Evolutionary conservation across 2,888 invertebrate genomes (phyloP).

Genomic region (Drosophila paracracens): DNA sequence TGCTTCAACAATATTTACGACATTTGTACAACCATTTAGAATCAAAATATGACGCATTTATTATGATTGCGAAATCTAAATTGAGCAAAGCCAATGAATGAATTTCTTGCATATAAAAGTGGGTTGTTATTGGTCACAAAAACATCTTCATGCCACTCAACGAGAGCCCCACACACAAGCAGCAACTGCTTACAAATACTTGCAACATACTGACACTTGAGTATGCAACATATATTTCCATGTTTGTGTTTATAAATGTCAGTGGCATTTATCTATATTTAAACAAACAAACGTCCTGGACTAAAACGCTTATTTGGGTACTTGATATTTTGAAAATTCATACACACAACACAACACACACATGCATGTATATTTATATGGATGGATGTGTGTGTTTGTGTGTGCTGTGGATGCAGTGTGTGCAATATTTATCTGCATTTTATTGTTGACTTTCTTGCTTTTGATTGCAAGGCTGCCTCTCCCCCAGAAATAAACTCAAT

Average conservation of each 20-base stretch:
- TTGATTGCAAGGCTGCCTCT: constrained; percentile 56
- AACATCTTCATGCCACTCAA: constrained; percentile 60
- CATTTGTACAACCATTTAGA: constrained; percentile 62
- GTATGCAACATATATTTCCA: constrained; percentile 36
- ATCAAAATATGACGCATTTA: constrained; percentile 57
- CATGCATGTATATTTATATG: background rate
- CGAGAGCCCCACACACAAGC: background rate
- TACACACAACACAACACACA: constrained; percentile 2
- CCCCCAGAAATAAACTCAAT: constrained; percentile 42
- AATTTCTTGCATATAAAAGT: constrained; percentile 56
- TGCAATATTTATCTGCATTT: constrained; percentile 69
- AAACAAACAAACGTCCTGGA: constrained; percentile 66
- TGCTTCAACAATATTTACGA: constrained; percentile 62
- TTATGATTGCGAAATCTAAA: constrained; percentile 64
- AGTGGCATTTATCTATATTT: constrained; percentile 76
- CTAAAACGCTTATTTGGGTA: constrained; percentile 72
- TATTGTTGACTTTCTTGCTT: constrained; percentile 71
- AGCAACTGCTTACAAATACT: constrained; percentile 16
- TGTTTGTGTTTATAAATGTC: constrained; percentile 59
- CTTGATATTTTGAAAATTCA: constrained; percentile 72
- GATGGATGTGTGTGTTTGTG: background rate
- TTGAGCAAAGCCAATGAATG: constrained; percentile 40
- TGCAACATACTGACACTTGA: constrained; percentile 27
- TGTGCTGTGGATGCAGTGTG: constrained; percentile 24
- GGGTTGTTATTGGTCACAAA: constrained; percentile 58